A percentile compares a stretch with the other conserved stretches of the same genome.
These are phyloP conservation scores for Hippocampus barbouri DNA, from an alignment of 2,113 vertebrate species.

Conservation along the genomic window DNA sequence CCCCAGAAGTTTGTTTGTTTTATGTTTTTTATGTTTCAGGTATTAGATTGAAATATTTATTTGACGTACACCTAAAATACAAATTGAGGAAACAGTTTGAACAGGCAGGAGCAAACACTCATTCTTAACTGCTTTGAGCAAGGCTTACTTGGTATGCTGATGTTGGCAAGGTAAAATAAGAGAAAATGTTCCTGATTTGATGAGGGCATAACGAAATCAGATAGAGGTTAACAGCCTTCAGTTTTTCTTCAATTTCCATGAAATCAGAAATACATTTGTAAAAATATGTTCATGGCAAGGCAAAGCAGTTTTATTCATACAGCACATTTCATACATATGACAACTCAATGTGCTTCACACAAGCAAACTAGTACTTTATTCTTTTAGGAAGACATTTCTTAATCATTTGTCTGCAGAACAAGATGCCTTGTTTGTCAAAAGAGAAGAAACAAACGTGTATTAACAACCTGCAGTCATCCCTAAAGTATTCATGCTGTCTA, in stretches of 20 bases:
- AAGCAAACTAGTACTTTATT: too few species aligned
- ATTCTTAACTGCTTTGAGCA: conserved; percentile 15
- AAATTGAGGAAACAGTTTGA: not conserved
- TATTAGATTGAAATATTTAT: not conserved
- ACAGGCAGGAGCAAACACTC: conserved; percentile 6
- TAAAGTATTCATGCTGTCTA: too few species aligned
- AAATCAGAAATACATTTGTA: conserved; percentile 31
- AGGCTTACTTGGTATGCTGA: conserved; percentile 14
- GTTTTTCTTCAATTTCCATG: conserved; percentile 34
- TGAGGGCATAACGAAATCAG: conserved; percentile 51
- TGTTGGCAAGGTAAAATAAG: conserved; percentile 18
- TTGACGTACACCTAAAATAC: not conserved
- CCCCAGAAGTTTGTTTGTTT: not conserved
- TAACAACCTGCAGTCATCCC: too few species aligned
- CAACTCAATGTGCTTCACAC: too few species aligned
- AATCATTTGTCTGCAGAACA: not conserved
- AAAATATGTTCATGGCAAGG: conserved; percentile 3
- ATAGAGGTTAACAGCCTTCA: conserved; percentile 40
- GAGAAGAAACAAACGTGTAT: too few species aligned
- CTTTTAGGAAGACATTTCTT: not conserved
- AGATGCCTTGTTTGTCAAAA: too few species aligned
- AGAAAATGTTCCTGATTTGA: conserved; percentile 44
- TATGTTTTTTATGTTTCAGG: not conserved
- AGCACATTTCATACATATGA: too few species aligned
- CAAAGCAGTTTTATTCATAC: too few species aligned